phyloP scores from a whole-genome alignment of 2,797 vertebrate species.

The Coranthus polyacanthus region DNA sequence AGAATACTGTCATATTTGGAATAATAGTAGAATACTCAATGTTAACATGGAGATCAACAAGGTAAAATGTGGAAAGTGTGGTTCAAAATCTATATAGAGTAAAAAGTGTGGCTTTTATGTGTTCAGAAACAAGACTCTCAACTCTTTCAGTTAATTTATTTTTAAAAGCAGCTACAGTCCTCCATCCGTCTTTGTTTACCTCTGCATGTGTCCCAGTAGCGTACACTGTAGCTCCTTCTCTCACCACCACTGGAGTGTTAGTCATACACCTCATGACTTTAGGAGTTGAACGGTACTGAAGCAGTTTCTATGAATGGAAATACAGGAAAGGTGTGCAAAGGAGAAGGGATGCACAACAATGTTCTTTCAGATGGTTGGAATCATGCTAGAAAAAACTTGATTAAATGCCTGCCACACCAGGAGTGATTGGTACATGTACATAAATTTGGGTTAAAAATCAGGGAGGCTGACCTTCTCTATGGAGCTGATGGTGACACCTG shows the following conservation, averaged over 20 bases:
- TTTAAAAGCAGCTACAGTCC: neutral
- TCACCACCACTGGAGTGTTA: constrained; percentile 95
- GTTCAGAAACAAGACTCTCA: too few species aligned
- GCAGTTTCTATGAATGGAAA: constrained; percentile 88
- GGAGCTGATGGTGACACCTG: constrained; percentile 94
- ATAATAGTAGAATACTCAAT: too few species aligned
- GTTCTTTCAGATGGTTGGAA: too few species aligned
- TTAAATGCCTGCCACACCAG: neutral
- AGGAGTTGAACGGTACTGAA: constrained; percentile 86
- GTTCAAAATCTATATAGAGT: too few species aligned
- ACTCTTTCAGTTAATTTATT: neutral
- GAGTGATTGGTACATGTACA: neutral
- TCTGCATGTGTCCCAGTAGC: constrained; percentile 92
- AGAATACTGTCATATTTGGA: too few species aligned
- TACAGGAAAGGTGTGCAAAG: neutral
- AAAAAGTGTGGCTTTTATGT: too few species aligned
- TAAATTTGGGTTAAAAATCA: neutral
- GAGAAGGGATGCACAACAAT: too few species aligned
- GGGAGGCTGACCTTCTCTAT: constrained; percentile 90
- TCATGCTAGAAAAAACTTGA: neutral
- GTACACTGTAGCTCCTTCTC: constrained; percentile 95
- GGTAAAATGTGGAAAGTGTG: too few species aligned
- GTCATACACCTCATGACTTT: constrained; percentile 98
- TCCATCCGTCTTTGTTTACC: constrained; percentile 81
- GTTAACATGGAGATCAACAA: too few species aligned